Percentiles rank a stretch among this genome's conserved stretches.
phyloP scores from a whole-genome alignment of 2,888 invertebrate species.

The Ethmia dodecea region DNA sequence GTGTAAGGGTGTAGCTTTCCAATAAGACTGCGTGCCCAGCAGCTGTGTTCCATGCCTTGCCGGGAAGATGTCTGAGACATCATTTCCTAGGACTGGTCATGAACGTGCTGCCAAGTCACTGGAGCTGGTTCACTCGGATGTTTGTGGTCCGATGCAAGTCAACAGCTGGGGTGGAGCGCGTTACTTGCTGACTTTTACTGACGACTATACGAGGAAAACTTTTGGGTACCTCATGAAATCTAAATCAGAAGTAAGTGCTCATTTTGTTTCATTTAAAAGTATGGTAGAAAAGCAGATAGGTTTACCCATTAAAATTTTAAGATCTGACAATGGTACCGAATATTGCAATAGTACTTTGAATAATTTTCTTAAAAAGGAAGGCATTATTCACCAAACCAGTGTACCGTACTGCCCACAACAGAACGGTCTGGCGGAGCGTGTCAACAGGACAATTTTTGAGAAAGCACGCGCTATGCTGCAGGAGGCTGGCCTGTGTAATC shows the following conservation, averaged over 20 bases:
- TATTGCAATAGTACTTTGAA: constrained; percentile 6
- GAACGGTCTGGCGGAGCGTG: too few relatives aligned
- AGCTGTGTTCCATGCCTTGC: neutral
- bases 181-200: too few relatives aligned
- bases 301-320: constrained; percentile 11
- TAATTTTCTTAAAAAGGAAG: neutral
- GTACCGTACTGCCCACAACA: too few relatives aligned
- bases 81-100: neutral
- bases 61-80: neutral
- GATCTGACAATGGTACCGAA: constrained; percentile 16
- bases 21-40: too few relatives aligned
- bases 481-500: constrained; percentile 1
- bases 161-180: too few relatives aligned
- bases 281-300: constrained; percentile 14
- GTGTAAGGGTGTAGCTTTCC: too few relatives aligned
- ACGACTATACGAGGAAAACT: constrained; percentile 13
- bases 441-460: too few relatives aligned
- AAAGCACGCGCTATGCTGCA: too few relatives aligned
- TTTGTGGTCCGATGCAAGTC: too few relatives aligned
- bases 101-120: too few relatives aligned
- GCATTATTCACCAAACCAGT: too few relatives aligned
- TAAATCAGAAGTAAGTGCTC: constrained; percentile 7
- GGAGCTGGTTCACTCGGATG: too few relatives aligned
- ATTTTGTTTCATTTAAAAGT: constrained; percentile 13
- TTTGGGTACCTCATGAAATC: constrained; percentile 15